These are phyloP conservation scores for Anarhynchus alexandrinus DNA, from an alignment of 2,113 vertebrate species.

Conservation along the genomic window DNA sequence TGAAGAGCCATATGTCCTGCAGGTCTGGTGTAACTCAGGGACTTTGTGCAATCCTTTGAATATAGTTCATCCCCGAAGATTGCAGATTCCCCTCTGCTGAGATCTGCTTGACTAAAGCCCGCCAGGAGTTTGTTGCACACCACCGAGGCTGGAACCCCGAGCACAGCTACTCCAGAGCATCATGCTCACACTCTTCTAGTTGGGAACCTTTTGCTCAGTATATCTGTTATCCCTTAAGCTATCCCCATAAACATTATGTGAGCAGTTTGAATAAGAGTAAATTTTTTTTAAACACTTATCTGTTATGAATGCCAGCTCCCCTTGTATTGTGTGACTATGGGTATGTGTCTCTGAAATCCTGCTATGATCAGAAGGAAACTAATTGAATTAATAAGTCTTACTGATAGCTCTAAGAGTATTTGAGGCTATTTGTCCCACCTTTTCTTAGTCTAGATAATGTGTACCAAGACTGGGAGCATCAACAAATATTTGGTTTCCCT, in stretches of 20 bases:
- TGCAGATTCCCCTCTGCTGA: neutral
- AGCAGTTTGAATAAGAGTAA: neutral
- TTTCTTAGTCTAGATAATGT: neutral
- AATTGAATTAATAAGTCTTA: neutral
- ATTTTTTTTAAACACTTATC: neutral
- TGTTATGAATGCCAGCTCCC: neutral
- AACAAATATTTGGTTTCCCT: neutral
- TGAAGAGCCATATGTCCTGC: neutral
- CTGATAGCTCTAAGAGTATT: neutral
- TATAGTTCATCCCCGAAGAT: neutral
- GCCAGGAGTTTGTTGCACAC: accelerated
- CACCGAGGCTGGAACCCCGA: neutral
- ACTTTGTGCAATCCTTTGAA: neutral
- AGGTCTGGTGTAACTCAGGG: neutral
- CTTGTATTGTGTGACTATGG: neutral
- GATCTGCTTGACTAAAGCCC: neutral
- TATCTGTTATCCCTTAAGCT: neutral
- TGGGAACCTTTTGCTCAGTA: neutral
- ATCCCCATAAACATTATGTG: neutral
- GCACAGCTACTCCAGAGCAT: neutral
- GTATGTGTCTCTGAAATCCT: neutral
- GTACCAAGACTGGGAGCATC: neutral
- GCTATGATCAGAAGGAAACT: neutral
- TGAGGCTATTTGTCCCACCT: neutral
- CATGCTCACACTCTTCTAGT: accelerated